These are phyloP conservation scores for Mesocricetus auratus DNA, from an alignment of 2,113 vertebrate genomes.

Conservation along the genomic window DNA sequence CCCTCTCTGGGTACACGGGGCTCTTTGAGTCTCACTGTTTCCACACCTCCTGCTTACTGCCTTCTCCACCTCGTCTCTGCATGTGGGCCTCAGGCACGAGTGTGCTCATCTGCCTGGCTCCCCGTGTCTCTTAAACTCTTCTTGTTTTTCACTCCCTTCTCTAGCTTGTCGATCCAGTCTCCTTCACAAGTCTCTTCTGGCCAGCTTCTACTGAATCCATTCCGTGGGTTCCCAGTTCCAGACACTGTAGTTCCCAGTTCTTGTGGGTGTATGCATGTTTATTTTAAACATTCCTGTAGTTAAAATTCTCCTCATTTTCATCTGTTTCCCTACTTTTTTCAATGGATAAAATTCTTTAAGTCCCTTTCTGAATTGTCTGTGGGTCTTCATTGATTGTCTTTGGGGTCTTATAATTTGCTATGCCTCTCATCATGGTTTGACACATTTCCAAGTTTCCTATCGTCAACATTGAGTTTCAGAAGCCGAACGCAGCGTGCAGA, in stretches of 20 bases:
- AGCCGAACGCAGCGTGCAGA: background rate
- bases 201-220: background rate
- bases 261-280: too few relatives aligned
- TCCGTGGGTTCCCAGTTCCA: background rate
- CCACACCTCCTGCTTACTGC: background rate
- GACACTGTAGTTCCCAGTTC: background rate
- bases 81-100: background rate
- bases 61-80: background rate
- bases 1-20: background rate
- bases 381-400: background rate
- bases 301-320: background rate
- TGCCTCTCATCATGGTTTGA: background rate
- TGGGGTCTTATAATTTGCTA: background rate
- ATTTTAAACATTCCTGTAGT: background rate
- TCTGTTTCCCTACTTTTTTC: background rate
- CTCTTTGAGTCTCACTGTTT: background rate
- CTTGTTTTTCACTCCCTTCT: background rate
- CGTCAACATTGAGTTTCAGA: background rate
- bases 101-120: background rate
- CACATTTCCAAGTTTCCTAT: background rate
- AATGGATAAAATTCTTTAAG: background rate
- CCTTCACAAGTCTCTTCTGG: background rate
- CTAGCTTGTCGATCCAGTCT: too few relatives aligned
- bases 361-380: background rate
- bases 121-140: background rate